Base-by-base conservation (phyloP, 2,797 vertebrate species). In the Rachycentron canadum region DNA sequence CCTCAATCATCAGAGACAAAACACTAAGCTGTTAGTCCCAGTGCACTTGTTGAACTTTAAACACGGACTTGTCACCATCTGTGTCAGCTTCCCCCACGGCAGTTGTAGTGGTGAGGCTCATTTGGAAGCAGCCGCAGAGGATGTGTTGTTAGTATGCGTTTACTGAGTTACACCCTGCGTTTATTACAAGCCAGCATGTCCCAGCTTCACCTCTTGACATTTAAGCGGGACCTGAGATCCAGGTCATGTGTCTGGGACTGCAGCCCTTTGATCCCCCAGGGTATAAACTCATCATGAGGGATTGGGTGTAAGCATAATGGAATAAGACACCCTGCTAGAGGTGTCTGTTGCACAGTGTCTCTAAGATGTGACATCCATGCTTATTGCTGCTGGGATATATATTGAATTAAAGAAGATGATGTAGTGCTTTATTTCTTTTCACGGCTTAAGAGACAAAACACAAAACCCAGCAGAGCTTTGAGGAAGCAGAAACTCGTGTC, bases 161-260 rank as follows among this genome's bases (percentile, higher is more conserved):
- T 90, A 90, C 85, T 69, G 85, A 89, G 88, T 88, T 89, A 83
- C 86, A 88, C 84, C 56, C 52, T 3, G 69, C 64, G 41, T 62
- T 69, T 73, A 72, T 76, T 55, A 77, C 73, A 67, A 76, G 83
- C 78, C 78, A 52, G 69, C 59, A 64, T 91, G 87, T 91, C 88
- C 89, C 84, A 30, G 87, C 80, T 25, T 89, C 83, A 90, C 91
- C 94, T 91, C 86, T 82, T 95, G 94, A 93, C 93, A 95, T 94
- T 95, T 94, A 73, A 84, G 76, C 52, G 78, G 76, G 89, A 90
- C 90, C 87, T 68, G 77, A 85, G 86, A 89, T 86, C 82, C 75
- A 81, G 90, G 91, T 91, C 92, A 91, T 87, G 81, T 89, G 93
- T 93, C 92, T 89, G 90, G 70, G 89, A 83, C 84, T 47, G 78